Percentiles rank a stretch among this genome's conserved stretches.
These are phyloP conservation scores for Drosophila mayaguana DNA, from an alignment of 2,888 invertebrate species.

Conservation along the genomic window DNA sequence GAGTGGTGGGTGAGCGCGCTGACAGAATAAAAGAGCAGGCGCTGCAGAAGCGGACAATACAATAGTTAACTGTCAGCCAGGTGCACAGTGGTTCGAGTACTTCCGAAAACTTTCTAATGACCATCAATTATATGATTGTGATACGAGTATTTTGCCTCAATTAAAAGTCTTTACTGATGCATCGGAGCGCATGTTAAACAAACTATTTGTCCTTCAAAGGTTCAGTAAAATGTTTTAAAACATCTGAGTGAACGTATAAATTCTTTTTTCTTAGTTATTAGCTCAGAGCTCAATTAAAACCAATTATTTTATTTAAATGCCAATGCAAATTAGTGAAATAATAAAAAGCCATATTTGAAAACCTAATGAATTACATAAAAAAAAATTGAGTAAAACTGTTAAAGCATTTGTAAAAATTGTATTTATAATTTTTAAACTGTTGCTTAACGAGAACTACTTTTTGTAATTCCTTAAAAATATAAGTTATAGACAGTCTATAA, in stretches of 20 bases:
- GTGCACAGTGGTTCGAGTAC: conserved; percentile 60
- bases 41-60: conserved; percentile 62
- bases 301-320: not conserved
- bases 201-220: too few relatives aligned
- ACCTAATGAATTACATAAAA: not conserved
- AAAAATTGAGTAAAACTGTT: not conserved
- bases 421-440: too few relatives aligned
- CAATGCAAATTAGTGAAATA: not conserved
- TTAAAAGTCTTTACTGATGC: not conserved
- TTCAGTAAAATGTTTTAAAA: too few relatives aligned
- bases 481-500: not conserved
- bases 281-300: too few relatives aligned
- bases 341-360: not conserved
- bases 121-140: not conserved
- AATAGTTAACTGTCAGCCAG: conserved; percentile 59
- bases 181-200: too few relatives aligned
- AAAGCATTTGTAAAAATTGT: not conserved
- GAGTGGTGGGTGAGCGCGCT: not conserved
- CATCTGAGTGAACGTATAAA: too few relatives aligned
- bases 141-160: not conserved
- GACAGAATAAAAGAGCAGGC: conserved; percentile 28
- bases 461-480: not conserved
- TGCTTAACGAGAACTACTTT: not conserved
- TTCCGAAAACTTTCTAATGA: conserved; percentile 10
- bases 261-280: too few relatives aligned